Conservation (phyloP, 2,888 invertebrate genomes). For the Andrena minutula region DNA sequence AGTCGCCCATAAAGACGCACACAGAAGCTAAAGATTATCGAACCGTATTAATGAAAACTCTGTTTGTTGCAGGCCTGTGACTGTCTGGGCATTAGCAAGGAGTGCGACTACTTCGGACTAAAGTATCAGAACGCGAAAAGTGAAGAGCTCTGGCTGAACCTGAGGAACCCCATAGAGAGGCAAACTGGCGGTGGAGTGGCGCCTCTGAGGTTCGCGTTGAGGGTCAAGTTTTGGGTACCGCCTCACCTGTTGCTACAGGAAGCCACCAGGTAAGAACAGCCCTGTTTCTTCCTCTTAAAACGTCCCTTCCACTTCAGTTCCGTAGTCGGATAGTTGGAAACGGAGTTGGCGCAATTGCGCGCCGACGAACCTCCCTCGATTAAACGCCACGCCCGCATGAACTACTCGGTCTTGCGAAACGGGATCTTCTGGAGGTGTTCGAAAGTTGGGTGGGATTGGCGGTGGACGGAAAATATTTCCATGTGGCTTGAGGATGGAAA, state of each 20-base stretch:
- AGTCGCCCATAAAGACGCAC: neutral
- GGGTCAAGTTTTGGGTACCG: conserved; percentile 96
- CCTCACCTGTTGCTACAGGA: conserved; percentile 95
- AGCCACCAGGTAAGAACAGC: conserved; percentile 88
- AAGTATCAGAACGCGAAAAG: conserved; percentile 89
- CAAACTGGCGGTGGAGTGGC: conserved; percentile 90
- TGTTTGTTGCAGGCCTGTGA: conserved; percentile 90
- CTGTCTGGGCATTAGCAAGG: conserved; percentile 92
- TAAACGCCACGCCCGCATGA: neutral
- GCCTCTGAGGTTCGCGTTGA: conserved; percentile 89
- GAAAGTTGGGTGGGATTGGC: neutral
- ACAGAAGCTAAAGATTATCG: neutral
- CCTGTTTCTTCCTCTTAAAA: neutral
- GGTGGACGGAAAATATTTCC: no score
- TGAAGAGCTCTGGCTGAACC: conserved; percentile 94
- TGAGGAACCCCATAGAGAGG: conserved; percentile 92
- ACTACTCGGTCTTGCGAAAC: neutral
- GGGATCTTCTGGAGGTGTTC: neutral
- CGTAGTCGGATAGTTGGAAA: neutral
- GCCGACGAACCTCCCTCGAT: neutral
- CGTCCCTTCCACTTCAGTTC: neutral
- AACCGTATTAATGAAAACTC: neutral
- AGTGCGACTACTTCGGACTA: conserved; percentile 95
- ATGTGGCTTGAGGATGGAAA: neutral
- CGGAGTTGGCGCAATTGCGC: neutral